Evolutionary conservation across 2,797 vertebrate species (phyloP).

Genomic region (Rhabdophis nuchalis): DNA sequence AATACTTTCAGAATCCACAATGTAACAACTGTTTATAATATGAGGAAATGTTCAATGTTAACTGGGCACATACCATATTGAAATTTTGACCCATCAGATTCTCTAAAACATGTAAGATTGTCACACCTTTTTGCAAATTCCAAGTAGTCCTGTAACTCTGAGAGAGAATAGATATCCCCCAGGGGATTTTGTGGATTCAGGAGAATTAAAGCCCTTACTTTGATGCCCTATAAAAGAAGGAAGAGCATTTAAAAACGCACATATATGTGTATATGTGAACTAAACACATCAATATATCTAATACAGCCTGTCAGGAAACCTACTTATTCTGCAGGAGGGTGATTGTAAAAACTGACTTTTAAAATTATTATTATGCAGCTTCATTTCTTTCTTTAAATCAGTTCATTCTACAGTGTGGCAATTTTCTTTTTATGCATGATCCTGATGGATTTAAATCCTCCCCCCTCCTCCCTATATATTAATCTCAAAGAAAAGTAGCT

Average conservation of each 20-base stretch:
- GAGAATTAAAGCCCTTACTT: constrained; percentile 85
- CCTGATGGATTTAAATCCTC: neutral
- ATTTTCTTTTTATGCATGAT: constrained; percentile 35
- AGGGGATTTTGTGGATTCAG: constrained; percentile 95
- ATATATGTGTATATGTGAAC: neutral
- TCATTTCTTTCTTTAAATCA: constrained; percentile 82
- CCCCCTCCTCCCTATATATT: neutral
- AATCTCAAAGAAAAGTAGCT: neutral
- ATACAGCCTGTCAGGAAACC: neutral
- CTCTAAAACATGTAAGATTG: neutral
- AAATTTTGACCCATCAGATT: neutral
- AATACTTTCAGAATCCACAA: neutral
- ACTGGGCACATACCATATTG: neutral
- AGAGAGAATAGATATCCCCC: constrained; percentile 84
- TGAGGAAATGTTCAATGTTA: neutral
- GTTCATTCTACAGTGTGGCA: constrained; percentile 79
- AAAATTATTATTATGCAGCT: constrained; percentile 44
- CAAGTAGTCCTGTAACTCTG: constrained; percentile 85
- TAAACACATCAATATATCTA: neutral
- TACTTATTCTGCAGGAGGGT: neutral
- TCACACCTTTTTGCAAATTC: constrained; percentile 92
- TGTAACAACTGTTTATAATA: neutral
- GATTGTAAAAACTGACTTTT: neutral
- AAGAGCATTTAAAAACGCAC: neutral
- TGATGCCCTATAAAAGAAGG: constrained; percentile 75